Evolutionary conservation across 2,797 vertebrate species (phyloP), one percentile per base, ranked within the genome.

Genomic region (Merluccius polli): DNA sequence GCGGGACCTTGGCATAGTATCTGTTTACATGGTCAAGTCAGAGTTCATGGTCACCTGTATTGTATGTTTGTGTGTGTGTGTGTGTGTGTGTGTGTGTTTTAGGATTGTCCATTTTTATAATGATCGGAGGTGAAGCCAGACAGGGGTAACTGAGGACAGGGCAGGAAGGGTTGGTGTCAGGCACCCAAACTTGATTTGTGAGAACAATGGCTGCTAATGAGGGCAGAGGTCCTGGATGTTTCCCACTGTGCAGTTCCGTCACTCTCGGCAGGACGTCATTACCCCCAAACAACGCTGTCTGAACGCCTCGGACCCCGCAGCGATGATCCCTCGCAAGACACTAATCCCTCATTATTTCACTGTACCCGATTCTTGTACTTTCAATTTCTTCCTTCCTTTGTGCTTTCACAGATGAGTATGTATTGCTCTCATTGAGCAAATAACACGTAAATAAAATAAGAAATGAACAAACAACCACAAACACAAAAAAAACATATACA

Each of bases 1-100:
- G 73, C 78, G 81, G 81, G 41, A 76, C 69, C 72, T 73, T 24
- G 74, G 75, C 70, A 44, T 75, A 73, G 83, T 76, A 78, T 30
- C 0, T 71, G 31, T 31, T 21, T 44, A n/a, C 30, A 18, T 67
- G 52, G 81, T 72, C 18, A 32, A 8, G 3, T 71, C 70, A 76
- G 29, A 6, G 36, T 18, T 78, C 48, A 31, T 21, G 48, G 3
- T 18, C 0, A 35, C 65, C 68, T 77, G 44, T 80, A 77, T 36
- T 75, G 21, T 71, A 2, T 31, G 0, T 79, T 12, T 48, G 67
- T 74, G 21, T 69, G 27, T 69, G 30, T 30, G 13, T 31, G 30
- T 31, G 16, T 69, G 15, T 16, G 7, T 69, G 30, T 68, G 65
- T 68, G 65, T 29, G 65, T 68, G 65, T 63, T 6, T 63, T 8